These are phyloP conservation scores for Allolobophora icterica DNA, from an alignment of 2,888 invertebrate genomes.

Conservation along the genomic window DNA sequence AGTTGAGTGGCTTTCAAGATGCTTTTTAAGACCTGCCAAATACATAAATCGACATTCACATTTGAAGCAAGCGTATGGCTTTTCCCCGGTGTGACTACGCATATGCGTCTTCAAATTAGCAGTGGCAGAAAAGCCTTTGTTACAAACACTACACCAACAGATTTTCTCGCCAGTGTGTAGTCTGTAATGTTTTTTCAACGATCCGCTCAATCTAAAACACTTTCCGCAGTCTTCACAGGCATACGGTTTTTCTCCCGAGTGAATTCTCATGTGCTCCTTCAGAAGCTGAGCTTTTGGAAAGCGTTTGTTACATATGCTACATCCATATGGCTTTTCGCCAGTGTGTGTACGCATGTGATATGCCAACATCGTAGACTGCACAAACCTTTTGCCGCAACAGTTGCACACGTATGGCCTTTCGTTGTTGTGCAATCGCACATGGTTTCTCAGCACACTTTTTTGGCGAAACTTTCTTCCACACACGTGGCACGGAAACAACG, in stretches of 20 bases:
- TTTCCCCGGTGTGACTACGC: constrained; percentile 78
- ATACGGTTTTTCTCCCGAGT: neutral
- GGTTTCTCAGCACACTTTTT: neutral
- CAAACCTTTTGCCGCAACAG: neutral
- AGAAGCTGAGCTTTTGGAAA: neutral
- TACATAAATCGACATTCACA: constrained; percentile 17
- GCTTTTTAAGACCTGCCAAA: neutral
- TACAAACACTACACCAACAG: constrained; percentile 89
- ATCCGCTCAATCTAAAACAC: neutral
- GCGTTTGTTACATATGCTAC: neutral
- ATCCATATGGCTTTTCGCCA: neutral
- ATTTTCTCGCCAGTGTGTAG: neutral
- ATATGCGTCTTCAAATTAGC: constrained; percentile 98
- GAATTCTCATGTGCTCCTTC: neutral
- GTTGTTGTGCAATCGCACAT: constrained; percentile 3
- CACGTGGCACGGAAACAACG: neutral
- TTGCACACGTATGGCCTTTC: neutral
- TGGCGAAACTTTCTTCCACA: constrained; percentile 10
- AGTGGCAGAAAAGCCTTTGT: constrained; percentile 92
- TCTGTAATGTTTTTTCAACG: neutral
- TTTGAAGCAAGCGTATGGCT: constrained; percentile 92
- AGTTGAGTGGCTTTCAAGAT: neutral
- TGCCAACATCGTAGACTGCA: neutral
- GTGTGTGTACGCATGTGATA: constrained; percentile 6
- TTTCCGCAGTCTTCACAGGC: constrained; percentile 1